A percentile compares a stretch with the other conserved stretches of the same genome.
These are phyloP conservation scores for Vulpes vulpes DNA, from an alignment of 2,113 vertebrate genomes.

Conservation along the genomic window DNA sequence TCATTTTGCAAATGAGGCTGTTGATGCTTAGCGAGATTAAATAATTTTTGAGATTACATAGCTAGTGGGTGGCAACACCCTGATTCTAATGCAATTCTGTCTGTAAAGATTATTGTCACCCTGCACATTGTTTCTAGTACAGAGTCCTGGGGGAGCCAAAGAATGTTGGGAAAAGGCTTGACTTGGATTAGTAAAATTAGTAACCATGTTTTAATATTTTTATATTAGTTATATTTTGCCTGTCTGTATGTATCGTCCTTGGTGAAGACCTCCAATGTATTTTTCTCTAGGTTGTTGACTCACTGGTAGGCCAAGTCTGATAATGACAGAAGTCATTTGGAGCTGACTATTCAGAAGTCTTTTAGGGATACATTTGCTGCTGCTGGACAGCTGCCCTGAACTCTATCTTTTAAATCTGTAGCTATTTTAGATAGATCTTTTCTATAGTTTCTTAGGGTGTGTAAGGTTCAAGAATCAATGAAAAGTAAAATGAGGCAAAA, in stretches of 20 bases:
- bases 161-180: not conserved
- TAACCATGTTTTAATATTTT: slow-evolving; percentile 36
- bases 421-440: not conserved
- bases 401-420: not conserved
- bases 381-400: not conserved
- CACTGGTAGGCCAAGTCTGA: not conserved
- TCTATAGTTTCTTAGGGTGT: not conserved
- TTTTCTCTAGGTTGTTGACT: not conserved
- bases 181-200: not conserved
- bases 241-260: not conserved
- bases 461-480: not conserved
- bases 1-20: not conserved
- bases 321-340: not conserved
- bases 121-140: not conserved
- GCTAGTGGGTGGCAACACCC: not conserved
- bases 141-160: not conserved
- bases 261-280: not conserved
- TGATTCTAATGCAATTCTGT: not conserved
- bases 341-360: not conserved
- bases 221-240: not conserved
- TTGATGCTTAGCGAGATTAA: not conserved
- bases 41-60: not conserved
- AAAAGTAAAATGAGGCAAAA: not conserved
- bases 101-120: not conserved
- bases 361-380: not conserved